Evolutionary conservation across 2,888 invertebrate genomes (phyloP), one percentile per base, ranked within the genome.

Genomic region (Lysandra bellargus): DNA sequence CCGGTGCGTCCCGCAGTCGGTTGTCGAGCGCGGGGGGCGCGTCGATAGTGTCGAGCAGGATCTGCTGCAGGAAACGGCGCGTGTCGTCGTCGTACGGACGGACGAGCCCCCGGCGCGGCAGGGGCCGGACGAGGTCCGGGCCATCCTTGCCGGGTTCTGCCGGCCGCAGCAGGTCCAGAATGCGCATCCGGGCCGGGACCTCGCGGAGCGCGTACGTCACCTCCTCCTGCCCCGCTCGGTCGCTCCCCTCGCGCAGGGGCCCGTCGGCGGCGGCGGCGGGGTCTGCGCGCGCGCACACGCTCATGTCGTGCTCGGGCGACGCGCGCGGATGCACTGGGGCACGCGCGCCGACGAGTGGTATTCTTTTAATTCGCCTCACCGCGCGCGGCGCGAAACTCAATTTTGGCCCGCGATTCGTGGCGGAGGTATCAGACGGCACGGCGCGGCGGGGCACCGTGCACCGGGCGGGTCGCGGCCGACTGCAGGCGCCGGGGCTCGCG

Each of bases 31-130:
- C 44, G 57, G 49, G 33, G 5, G 76, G 76, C 33, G 17, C 69
- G 33, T 69, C 69, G 69, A 69, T 69, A 37, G 69, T 69, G 69
- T 69, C 69, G 17, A 89, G 87, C 4, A 93, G 86, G 1, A 91
- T 90, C 78, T 91, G 86, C 79, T 94, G 92, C 1, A 95, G 88
- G 83, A 94, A 94, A 4, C 93, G 85, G 23, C 88, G 86, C 6
- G 94, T 90, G 83, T 94, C 94, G 23, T 93, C 93, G 81, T 93
- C 93, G 5, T 92, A 84, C 0, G 94, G 93, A 9, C 90, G 86
- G 33, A 88, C 83, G 30, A 92, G 88, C 6, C 91, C 92, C 2
- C 93, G 89, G 7, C 94, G 88, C 12, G 92, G 90, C 17, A 89
- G 86, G 0, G 95, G 92, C 80, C 91, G 85, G 74, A 95, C 93